Percentiles rank a stretch among this genome's conserved stretches.
These are phyloP conservation scores for Caenorhabditis angaria DNA, from an alignment of 2,888 invertebrate genomes.

Conservation along the genomic window DNA sequence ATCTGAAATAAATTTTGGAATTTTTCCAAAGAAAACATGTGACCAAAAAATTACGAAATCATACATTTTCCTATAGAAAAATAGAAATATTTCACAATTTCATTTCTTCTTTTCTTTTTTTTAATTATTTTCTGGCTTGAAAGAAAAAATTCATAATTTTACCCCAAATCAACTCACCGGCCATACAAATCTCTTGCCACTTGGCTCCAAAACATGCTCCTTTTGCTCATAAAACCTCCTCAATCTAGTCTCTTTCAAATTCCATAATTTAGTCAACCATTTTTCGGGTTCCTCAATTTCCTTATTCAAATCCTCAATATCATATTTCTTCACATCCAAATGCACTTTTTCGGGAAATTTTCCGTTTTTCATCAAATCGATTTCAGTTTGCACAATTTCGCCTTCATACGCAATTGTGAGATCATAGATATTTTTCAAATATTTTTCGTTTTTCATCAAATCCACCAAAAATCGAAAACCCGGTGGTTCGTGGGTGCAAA, in stretches of 20 bases:
- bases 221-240: constrained; percentile 39
- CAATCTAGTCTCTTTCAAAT: constrained; percentile 73
- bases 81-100: no score
- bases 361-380: constrained; percentile 79
- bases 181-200: constrained; percentile 48
- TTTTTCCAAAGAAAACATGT: no score
- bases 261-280: constrained; percentile 73
- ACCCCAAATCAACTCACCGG: constrained; percentile 44
- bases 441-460: constrained; percentile 76
- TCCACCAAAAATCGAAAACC: constrained; percentile 76
- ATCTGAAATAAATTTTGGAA: no score
- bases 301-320: constrained; percentile 33
- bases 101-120: no score
- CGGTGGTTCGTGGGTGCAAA: constrained; percentile 87
- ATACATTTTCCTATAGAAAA: no score
- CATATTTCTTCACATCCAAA: constrained; percentile 48
- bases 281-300: constrained; percentile 44
- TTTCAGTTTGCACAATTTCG: constrained; percentile 82
- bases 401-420: constrained; percentile 82
- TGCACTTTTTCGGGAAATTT: constrained; percentile 77
- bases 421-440: constrained; percentile 84
- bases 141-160: no score
- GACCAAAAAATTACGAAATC: no score
- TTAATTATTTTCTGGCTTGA: no score
- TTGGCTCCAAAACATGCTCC: constrained; percentile 34